Conservation (phyloP, 2,797 vertebrate species). For the Spinus pinus region DNA sequence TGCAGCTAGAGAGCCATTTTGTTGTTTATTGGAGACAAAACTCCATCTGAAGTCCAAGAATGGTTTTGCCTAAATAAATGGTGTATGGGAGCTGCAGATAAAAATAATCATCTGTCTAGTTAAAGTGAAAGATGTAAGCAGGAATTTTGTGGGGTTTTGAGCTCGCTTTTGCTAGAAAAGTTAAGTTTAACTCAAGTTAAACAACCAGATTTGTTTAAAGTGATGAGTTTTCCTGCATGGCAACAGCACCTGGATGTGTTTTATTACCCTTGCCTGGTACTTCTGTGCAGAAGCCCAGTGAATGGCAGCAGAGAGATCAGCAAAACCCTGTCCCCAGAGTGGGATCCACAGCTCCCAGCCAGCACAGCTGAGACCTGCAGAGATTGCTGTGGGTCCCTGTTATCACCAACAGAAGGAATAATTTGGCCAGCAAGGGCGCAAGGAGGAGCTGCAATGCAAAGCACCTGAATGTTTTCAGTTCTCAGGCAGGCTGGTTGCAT, state of each 20-base stretch:
- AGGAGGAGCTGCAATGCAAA: background rate
- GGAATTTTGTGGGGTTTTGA: background rate
- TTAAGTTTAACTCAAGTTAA: background rate
- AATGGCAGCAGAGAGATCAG: background rate
- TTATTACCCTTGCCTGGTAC: background rate
- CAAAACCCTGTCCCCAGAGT: background rate
- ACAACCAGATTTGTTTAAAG: background rate
- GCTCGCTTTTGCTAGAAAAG: background rate
- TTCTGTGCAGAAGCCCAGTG: background rate
- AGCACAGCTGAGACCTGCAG: background rate
- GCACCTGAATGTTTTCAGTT: background rate
- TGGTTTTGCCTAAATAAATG: conserved; percentile 22
- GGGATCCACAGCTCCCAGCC: background rate
- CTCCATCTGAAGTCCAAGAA: conserved; percentile 4
- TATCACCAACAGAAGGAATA: background rate
- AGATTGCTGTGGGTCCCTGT: background rate
- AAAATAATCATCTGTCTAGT: conserved; percentile 31
- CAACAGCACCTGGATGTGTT: background rate
- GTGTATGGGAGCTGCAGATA: conserved; percentile 18
- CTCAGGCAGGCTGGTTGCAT: background rate
- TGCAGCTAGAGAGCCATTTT: conserved; percentile 8
- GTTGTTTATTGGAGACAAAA: conserved; percentile 35
- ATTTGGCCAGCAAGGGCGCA: background rate
- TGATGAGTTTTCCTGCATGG: background rate
- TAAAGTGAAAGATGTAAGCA: conserved; percentile 10